Evolutionary conservation across 2,797 vertebrate species (phyloP), one percentile per base, ranked within the genome.

Genomic region (Molossus alvarezi): DNA sequence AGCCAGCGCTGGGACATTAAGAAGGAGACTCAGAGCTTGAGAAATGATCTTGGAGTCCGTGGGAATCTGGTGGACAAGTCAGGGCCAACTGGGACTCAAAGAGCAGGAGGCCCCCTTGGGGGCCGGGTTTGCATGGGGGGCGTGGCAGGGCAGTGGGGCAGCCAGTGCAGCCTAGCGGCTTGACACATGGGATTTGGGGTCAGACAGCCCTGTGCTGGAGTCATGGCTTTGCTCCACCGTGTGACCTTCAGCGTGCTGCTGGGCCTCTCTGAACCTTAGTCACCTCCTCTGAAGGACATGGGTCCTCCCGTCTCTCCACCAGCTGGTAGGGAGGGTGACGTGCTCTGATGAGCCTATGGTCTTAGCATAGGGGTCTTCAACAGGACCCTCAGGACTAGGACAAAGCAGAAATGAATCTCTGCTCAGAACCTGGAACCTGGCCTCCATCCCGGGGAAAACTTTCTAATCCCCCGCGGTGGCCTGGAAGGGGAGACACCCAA

Each of bases 51-150:
- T 21, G 33, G 57, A 15, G 6, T 27, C 15, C n/a, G 15, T 6
- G 33, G 55, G 64, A 20, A n/a, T 60, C 9, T 57, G 12, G 51
- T 9, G 9, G 37, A 23, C 5, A 1, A 9, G 7, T 41, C 45
- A 37, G 15, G 20, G 33, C 53, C 73, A 8, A 15, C n/a, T 5
- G 15, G 29, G 11, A n/a, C n/a, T 10, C 9, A 9, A 33, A 18
- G 10, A 27, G 37, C 60, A 76, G 18, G 57, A 60, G 14, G 21
- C 4, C 6, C 53, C 12, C 5, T 5, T 4, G 23, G 21, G 12
- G 9, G 20, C 0, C 0, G 18, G n/a, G 13, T 37, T 20, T 29
- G 21, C 33, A 3, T 21, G 29, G 29, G 33, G 29, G 6, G 8
- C 29, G 13, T 1, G 71, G 79, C 6, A 21, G 37, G n/a, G 45